Evolutionary conservation across 2,113 vertebrate genomes (phyloP).

Genomic region (Saguinus midas): DNA sequence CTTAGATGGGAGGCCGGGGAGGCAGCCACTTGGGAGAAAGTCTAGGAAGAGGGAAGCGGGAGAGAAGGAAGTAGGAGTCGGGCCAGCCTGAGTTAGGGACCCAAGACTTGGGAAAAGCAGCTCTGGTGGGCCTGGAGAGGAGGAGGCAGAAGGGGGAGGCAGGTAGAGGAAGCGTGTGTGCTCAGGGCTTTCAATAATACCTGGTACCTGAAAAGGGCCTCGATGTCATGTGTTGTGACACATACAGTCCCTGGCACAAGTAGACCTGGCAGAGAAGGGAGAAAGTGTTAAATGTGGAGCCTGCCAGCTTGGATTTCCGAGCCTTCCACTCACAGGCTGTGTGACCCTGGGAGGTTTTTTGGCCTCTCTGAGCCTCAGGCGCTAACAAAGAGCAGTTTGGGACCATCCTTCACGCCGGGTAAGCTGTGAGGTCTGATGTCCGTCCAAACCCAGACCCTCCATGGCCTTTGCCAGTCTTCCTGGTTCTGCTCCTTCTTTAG

Average conservation of each 20-base stretch:
- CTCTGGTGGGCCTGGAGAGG: not conserved
- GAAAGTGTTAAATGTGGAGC: not conserved
- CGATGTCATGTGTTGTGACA: not conserved
- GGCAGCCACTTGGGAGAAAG: not conserved
- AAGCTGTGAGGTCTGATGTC: not conserved
- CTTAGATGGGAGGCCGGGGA: conserved; percentile 63
- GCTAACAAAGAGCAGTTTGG: not conserved
- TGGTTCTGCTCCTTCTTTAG: not conserved
- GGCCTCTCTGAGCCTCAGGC: not conserved
- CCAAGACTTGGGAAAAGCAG: too few relatives aligned
- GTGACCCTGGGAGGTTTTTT: not conserved
- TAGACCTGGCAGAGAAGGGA: not conserved
- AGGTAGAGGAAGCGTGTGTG: not conserved
- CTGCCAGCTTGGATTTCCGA: not conserved
- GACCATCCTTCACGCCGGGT: not conserved
- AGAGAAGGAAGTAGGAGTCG: not conserved
- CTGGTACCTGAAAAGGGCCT: not conserved
- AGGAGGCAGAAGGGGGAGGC: not conserved
- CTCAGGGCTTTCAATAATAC: not conserved
- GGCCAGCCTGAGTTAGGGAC: not conserved
- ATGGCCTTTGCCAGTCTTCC: not conserved
- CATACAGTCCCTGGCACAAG: not conserved
- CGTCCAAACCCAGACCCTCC: not conserved
- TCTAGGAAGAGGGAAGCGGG: not conserved
- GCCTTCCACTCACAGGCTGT: not conserved